Evolutionary conservation across 2,113 vertebrate species (phyloP).

Genomic region (Lycocorax pyrrhopterus): DNA sequence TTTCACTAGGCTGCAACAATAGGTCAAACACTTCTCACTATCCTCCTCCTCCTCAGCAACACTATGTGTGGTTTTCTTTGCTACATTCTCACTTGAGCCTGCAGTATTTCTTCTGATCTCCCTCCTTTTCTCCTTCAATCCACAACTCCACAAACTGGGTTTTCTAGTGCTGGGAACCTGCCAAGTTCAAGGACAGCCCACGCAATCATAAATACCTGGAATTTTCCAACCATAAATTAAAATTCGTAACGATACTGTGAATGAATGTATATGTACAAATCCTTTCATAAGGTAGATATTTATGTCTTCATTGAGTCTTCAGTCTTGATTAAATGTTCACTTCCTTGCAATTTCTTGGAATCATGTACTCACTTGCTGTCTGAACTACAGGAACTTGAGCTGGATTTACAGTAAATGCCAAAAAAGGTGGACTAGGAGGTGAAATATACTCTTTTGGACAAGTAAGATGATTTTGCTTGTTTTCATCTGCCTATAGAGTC

Average conservation of each 20-base stretch:
- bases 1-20: not conserved
- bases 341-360: not conserved
- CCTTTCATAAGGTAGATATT: not conserved
- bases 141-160: not conserved
- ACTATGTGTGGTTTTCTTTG: not conserved
- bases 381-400: constrained; percentile 39
- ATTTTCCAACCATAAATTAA: not conserved
- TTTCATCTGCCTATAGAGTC: constrained; percentile 40
- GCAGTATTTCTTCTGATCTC: not conserved
- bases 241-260: not conserved
- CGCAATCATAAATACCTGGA: not conserved
- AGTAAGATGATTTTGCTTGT: not conserved
- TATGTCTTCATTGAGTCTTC: not conserved
- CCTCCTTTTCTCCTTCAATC: not conserved
- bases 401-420: constrained; percentile 40
- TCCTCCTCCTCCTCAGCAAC: not conserved
- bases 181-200: not conserved
- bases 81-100: not conserved
- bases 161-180: not conserved
- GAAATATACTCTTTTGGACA: constrained; percentile 47
- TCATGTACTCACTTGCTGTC: constrained; percentile 73
- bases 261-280: not conserved
- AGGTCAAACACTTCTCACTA: not conserved
- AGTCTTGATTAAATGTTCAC: not conserved
- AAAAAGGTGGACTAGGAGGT: constrained; percentile 52